Evolutionary conservation across 2,797 vertebrate species (phyloP).

Genomic region (Notamacropus eugenii): DNA sequence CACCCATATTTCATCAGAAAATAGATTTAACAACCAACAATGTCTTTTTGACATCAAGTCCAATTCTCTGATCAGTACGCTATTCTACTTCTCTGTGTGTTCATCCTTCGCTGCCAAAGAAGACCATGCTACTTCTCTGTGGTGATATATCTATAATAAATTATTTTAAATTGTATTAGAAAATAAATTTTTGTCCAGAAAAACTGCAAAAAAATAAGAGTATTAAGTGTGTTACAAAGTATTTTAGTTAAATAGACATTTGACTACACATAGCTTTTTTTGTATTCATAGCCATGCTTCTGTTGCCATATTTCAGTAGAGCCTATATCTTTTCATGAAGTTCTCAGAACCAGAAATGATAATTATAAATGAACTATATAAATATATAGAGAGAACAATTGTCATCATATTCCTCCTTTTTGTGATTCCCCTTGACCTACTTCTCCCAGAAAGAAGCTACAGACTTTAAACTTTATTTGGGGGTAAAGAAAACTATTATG

Average conservation of each 20-base stretch:
- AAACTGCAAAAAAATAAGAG: neutral
- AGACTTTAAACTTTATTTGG: neutral
- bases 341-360: neutral
- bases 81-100: neutral
- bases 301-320: neutral
- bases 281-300: neutral
- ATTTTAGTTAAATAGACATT: neutral
- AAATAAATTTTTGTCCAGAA: neutral
- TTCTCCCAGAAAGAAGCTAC: neutral
- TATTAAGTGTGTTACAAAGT: neutral
- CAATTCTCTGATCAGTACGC: neutral
- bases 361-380: neutral
- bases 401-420: neutral
- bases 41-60: neutral
- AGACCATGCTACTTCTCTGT: neutral
- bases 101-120: no score
- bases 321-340: neutral
- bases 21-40: neutral
- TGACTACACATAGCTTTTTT: neutral
- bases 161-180: neutral
- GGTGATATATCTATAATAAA: neutral
- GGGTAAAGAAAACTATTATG: constrained; percentile 29
- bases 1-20: neutral
- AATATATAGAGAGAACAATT: neutral
- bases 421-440: neutral